phyloP scores from a whole-genome alignment of 2,888 invertebrate species.

The Koerneria pararmatus region DNA sequence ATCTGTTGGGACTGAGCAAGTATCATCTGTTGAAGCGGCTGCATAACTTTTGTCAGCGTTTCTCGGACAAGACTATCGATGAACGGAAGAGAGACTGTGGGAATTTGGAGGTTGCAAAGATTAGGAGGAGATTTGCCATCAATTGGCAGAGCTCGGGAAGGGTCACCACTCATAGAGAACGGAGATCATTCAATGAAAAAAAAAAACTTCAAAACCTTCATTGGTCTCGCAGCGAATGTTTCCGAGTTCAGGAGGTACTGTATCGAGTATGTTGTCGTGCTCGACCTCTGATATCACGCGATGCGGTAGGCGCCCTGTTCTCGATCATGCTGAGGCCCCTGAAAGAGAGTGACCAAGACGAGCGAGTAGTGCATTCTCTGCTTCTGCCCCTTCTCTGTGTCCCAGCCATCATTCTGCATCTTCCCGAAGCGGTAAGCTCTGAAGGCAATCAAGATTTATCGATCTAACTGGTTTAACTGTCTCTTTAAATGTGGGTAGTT shows the following conservation, averaged over 20 bases:
- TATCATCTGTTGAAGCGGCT: too few species aligned
- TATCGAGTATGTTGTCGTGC: conserved; percentile 58
- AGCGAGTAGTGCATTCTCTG: not conserved
- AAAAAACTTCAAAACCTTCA: too few species aligned
- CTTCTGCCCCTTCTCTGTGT: conserved; percentile 29
- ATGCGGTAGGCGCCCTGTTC: conserved; percentile 44
- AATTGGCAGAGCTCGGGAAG: too few species aligned
- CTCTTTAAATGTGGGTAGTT: too few species aligned
- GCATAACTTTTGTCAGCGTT: too few species aligned
- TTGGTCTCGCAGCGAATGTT: not conserved
- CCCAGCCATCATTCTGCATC: conserved; percentile 37
- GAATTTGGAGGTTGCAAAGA: too few species aligned
- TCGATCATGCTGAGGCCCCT: conserved; percentile 33
- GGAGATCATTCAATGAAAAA: too few species aligned
- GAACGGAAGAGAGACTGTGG: too few species aligned
- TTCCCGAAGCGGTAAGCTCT: conserved; percentile 33
- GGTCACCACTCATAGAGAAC: too few species aligned
- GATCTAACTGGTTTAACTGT: not conserved
- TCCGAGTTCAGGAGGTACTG: conserved; percentile 8
- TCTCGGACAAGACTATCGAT: too few species aligned
- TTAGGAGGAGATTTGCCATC: too few species aligned
- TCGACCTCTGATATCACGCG: conserved; percentile 30
- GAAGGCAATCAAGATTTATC: not conserved
- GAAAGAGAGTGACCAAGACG: conserved; percentile 19
- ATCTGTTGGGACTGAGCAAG: too few species aligned